Evolutionary conservation across 2,797 vertebrate species (phyloP), one percentile per base, ranked within the genome.

Genomic region (Falco columbarius): DNA sequence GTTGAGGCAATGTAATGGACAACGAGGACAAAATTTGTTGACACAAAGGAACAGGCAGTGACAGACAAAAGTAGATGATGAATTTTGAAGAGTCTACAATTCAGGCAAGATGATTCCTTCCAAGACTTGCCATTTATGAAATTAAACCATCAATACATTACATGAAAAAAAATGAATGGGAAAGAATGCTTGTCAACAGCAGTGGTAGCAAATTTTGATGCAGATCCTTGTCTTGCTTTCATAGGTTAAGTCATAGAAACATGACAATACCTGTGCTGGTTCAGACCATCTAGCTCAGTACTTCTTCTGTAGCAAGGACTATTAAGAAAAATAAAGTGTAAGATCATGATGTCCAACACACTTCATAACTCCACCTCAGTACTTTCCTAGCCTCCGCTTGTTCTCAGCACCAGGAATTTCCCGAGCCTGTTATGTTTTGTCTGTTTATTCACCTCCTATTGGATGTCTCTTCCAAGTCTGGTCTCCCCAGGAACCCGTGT

Each of bases 31-130:
- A 58, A 71, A 9, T 36, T 44, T 34, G 17, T 24, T 83, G 47
- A 63, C 18, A 30, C 1, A 24, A 76, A 76, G 30, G 20, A 90
- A 66, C 15, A 52, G 24, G 44, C 13, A 76, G 19, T 40, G 30
- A 76, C 8, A 66, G 26, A 61, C 23, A 65, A 52, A 79, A 59
- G 34, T 1, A 58, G 40, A 70, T 12, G 7, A 44, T 22, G 19
- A 72, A 77, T 81, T 84, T 52, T 7, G 2, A 54, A 65, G 22
- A 66, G 34, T 61, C 55, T 89, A 38, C 13, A 81, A 47, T 89
- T 87, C 63, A 93, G 36, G 68, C 26, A 65, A 63, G n/a, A 68
- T 21, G 10, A 66, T 62, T 89, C 42, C 47, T 91, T 87, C 23
- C 63, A 82, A 52, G 51, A 76, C 5, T 58, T 91, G 27, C 30